Conservation (phyloP, 2,797 vertebrate species). For the Moxostoma hubbsi region DNA sequence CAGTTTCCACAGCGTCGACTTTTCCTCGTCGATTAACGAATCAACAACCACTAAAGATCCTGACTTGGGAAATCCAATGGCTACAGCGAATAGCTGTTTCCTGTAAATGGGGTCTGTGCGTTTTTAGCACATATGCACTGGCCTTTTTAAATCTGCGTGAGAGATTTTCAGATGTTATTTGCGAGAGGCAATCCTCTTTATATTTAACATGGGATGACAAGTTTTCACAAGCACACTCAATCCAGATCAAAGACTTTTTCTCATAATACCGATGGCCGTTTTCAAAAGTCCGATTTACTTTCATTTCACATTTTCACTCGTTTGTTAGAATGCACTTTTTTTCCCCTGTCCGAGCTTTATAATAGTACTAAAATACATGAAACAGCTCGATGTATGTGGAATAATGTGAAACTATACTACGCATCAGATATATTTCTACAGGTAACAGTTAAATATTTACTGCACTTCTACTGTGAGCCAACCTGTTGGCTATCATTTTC, state of each 20-base stretch:
- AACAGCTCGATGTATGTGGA: background rate
- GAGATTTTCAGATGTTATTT: conserved; percentile 71
- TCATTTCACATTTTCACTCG: conserved; percentile 13
- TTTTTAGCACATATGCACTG: conserved; percentile 70
- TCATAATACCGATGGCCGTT: conserved; percentile 44
- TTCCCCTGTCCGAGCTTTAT: background rate
- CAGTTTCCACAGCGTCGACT: too few species aligned
- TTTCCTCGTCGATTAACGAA: background rate
- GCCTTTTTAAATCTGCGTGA: conserved; percentile 76
- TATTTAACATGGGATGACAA: conserved; percentile 77
- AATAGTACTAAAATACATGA: background rate
- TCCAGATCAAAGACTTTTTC: conserved; percentile 71
- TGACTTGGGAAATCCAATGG: background rate
- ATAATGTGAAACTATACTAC: background rate
- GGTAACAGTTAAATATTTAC: background rate
- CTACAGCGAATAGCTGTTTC: background rate
- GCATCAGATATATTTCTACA: background rate
- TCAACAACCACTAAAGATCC: background rate
- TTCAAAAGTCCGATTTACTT: conserved; percentile 26
- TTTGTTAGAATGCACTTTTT: conserved; percentile 23
- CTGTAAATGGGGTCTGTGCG: conserved; percentile 26
- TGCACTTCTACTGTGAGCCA: background rate
- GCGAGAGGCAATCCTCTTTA: conserved; percentile 75
- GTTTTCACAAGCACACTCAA: conserved; percentile 80
- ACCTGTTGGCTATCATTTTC: background rate